phyloP scores from a whole-genome alignment of 2,888 invertebrate species.

The Nomada ruficornis region DNA sequence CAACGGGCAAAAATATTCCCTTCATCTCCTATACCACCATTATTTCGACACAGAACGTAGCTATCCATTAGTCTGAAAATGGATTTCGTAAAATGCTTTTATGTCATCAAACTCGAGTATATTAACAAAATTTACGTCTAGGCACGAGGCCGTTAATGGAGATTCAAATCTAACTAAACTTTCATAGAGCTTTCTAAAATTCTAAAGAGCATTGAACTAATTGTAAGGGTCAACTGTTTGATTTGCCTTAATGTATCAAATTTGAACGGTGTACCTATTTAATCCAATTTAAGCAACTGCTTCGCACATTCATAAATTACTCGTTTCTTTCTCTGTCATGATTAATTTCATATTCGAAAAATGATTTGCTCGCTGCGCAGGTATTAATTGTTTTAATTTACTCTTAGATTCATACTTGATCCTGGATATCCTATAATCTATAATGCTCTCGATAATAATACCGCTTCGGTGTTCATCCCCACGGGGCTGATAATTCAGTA shows the following conservation, averaged over 20 bases:
- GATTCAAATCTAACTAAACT: conserved; percentile 38
- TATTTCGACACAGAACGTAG: conserved; percentile 51
- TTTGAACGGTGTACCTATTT: no score
- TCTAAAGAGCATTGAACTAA: neutral
- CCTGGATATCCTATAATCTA: neutral
- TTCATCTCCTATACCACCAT: conserved; percentile 34
- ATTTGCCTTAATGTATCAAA: neutral
- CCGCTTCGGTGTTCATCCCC: neutral
- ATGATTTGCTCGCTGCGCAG: neutral
- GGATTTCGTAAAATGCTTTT: conserved; percentile 59
- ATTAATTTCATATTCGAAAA: neutral
- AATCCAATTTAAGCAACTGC: neutral
- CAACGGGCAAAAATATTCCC: conserved; percentile 45
- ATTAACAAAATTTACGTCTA: conserved; percentile 53
- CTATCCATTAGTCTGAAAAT: conserved; percentile 59
- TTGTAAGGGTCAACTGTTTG: neutral
- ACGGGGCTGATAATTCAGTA: neutral
- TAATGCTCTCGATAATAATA: neutral
- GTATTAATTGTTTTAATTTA: neutral
- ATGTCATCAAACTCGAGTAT: conserved; percentile 40
- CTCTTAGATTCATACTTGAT: neutral
- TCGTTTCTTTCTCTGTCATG: neutral
- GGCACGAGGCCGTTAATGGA: conserved; percentile 35
- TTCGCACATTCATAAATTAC: neutral
- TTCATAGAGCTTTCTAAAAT: conserved; percentile 7